Percentiles rank a stretch among this genome's conserved stretches.
Conservation (phyloP, 2,113 vertebrate species). For the Girardinichthys multiradiatus region DNA sequence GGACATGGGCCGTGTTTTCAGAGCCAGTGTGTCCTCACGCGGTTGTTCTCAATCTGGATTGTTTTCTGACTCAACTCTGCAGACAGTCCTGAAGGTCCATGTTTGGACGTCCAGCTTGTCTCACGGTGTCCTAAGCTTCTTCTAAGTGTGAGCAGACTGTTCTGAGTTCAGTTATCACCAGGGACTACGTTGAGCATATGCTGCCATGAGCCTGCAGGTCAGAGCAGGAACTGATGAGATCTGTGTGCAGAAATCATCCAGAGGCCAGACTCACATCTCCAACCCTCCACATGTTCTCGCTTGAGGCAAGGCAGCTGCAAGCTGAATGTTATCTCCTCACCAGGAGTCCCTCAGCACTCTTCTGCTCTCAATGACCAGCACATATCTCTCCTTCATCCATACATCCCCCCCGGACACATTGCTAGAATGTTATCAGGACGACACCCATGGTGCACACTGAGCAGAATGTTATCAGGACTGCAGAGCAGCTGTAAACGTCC, state of each 20-base stretch:
- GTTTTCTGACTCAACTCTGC: no score
- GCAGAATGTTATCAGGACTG: constrained; percentile 7
- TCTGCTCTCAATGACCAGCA: constrained; percentile 12
- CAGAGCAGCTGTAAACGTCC: neutral
- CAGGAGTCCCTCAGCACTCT: constrained; percentile 19
- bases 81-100: neutral
- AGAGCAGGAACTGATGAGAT: constrained; percentile 1
- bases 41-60: neutral
- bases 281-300: constrained; percentile 11
- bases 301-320: neutral
- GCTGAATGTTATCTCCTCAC: constrained; percentile 42
- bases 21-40: neutral
- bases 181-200: constrained; percentile 12
- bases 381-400: neutral
- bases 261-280: constrained; percentile 6
- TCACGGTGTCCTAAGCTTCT: neutral
- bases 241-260: constrained; percentile 4
- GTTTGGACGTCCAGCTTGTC: neutral
- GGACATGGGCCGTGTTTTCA: neutral
- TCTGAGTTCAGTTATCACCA: constrained; percentile 9
- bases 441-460: neutral
- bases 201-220: constrained; percentile 1
- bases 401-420: neutral
- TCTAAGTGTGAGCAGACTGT: neutral
- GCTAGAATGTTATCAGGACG: neutral